Evolutionary conservation across 2,113 vertebrate species (phyloP).

Genomic region (Myrmophylax atrothorax): DNA sequence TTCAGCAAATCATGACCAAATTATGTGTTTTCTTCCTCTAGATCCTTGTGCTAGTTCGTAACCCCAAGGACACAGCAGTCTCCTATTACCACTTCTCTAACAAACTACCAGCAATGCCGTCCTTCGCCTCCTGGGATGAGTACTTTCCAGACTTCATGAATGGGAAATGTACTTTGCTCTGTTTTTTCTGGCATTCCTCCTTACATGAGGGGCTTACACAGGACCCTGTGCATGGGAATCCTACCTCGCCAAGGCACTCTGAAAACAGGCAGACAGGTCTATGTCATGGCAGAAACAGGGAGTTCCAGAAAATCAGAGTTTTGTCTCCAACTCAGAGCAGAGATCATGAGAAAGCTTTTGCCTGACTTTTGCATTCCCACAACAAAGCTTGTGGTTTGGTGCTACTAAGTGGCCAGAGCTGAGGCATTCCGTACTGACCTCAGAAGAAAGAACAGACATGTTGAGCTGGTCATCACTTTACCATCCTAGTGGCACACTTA

Average conservation of each 20-base stretch:
- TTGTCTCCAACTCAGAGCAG: neutral
- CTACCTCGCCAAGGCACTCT: neutral
- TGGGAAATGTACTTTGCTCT: conserved; percentile 33
- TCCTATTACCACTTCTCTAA: conserved; percentile 57
- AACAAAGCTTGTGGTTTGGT: neutral
- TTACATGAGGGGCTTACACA: neutral
- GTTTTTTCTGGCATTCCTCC: neutral
- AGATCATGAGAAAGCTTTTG: neutral
- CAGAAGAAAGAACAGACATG: neutral
- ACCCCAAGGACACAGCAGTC: conserved; percentile 39
- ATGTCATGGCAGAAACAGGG: neutral
- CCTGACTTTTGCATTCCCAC: neutral
- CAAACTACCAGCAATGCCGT: neutral
- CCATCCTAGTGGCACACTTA: neutral
- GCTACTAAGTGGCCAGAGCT: neutral
- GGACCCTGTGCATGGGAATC: neutral
- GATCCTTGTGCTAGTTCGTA: conserved; percentile 51
- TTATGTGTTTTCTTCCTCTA: neutral
- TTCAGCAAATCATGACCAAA: neutral
- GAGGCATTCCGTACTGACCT: neutral
- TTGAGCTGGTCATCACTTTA: neutral
- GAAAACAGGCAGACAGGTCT: neutral
- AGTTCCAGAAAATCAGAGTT: neutral
- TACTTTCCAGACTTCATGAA: conserved; percentile 49
- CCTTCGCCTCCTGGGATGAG: neutral